These are phyloP conservation scores for Pipistrellus kuhlii DNA, from an alignment of 2,797 vertebrate genomes.

Conservation along the genomic window DNA sequence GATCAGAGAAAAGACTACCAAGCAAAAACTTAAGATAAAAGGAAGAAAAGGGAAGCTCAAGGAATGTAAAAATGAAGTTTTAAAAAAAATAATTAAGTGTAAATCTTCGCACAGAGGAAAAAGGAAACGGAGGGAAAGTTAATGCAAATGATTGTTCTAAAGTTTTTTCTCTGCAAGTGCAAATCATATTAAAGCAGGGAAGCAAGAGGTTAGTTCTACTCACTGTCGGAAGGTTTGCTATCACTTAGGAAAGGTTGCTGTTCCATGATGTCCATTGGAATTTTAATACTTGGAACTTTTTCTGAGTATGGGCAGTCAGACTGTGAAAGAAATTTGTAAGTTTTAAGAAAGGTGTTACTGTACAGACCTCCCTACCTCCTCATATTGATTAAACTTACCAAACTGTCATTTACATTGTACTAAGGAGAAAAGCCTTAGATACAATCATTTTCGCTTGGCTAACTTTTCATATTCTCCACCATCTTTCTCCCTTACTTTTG, in stretches of 20 bases:
- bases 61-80: conserved; percentile 50
- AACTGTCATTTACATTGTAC: background rate
- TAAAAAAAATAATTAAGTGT: conserved; percentile 5
- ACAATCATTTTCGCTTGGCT: background rate
- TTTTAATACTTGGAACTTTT: conserved; percentile 99
- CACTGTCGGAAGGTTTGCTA: conserved; percentile 96
- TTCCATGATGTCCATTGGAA: conserved; percentile 99
- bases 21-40: conserved; percentile 63
- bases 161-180: conserved; percentile 53
- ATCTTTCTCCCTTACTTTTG: background rate
- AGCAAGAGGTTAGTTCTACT: conserved; percentile 91
- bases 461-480: background rate
- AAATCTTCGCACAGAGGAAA: conserved; percentile 57
- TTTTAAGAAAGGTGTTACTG: conserved; percentile 85
- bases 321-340: conserved; percentile 93
- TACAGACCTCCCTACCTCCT: background rate
- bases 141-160: background rate
- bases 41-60: conserved; percentile 74
- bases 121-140: background rate
- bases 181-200: conserved; percentile 84
- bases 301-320: conserved; percentile 98
- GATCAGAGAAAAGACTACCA: conserved; percentile 38
- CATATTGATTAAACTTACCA: background rate
- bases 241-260: conserved; percentile 98
- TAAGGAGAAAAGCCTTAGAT: background rate